Percentiles rank a stretch among this genome's conserved stretches.
phyloP scores from a whole-genome alignment of 2,797 vertebrate genomes.

The Sebastes alutus region DNA sequence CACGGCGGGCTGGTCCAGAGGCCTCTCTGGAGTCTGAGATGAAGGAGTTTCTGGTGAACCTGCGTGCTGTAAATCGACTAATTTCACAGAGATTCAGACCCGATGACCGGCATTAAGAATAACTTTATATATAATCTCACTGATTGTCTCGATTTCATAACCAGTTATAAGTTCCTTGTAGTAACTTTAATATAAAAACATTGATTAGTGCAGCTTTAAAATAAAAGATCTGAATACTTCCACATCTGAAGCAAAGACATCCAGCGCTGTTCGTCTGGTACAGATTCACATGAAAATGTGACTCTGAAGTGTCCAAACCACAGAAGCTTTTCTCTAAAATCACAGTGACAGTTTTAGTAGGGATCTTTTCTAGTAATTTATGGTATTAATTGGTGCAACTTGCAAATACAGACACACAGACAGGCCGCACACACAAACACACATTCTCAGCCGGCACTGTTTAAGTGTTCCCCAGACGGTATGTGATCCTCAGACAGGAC shows the following conservation, averaged over 20 bases:
- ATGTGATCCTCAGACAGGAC: slow-evolving; percentile 78
- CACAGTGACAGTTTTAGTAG: slow-evolving; percentile 43
- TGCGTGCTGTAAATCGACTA: background rate
- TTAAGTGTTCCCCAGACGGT: slow-evolving; percentile 73
- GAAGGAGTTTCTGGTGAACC: background rate
- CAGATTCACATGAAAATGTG: slow-evolving; percentile 21
- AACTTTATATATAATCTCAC: background rate
- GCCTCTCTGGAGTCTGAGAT: background rate
- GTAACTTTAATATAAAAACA: background rate
- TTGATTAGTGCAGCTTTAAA: background rate
- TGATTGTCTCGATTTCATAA: background rate
- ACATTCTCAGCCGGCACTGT: slow-evolving; percentile 59
- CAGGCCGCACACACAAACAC: slow-evolving; percentile 5
- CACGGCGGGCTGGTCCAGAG: background rate
- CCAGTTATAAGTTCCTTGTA: background rate
- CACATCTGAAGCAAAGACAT: background rate
- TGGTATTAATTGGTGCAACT: slow-evolving; percentile 67
- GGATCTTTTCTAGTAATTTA: slow-evolving; percentile 71
- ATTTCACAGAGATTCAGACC: background rate
- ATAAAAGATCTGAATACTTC: background rate
- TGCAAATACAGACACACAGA: slow-evolving; percentile 33
- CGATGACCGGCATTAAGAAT: background rate
- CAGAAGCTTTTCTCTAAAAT: slow-evolving; percentile 17
- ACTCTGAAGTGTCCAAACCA: slow-evolving; percentile 15
- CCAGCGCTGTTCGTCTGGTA: background rate